A percentile compares a stretch with the other conserved stretches of the same genome.
Evolutionary conservation across 2,113 vertebrate species (phyloP).

Genomic region (Elephas maximus): DNA sequence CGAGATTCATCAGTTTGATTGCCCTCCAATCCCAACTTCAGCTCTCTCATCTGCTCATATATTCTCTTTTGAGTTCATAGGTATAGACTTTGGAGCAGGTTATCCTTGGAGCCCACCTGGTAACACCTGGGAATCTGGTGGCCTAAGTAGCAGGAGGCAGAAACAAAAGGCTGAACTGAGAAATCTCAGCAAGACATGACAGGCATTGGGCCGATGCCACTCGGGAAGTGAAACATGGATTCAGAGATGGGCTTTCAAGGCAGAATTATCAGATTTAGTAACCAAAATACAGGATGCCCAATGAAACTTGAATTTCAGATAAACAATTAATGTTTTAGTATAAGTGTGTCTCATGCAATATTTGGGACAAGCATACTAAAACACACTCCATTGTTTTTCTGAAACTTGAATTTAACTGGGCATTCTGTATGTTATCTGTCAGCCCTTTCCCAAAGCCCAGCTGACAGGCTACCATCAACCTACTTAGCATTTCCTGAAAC

Average conservation of each 20-base stretch:
- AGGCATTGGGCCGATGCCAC: neutral
- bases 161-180: neutral
- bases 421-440: neutral
- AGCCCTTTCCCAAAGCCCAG: neutral
- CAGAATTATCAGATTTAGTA: neutral
- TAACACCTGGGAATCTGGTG: neutral
- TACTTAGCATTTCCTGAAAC: neutral
- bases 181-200: conserved; percentile 8
- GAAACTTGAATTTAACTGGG: neutral
- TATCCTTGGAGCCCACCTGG: neutral
- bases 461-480: neutral
- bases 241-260: neutral
- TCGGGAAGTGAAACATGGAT: neutral
- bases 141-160: neutral
- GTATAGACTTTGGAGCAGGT: neutral
- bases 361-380: neutral
- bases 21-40: neutral
- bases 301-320: conserved; percentile 46
- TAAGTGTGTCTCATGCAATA: neutral
- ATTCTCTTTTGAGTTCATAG: neutral
- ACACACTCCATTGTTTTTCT: neutral
- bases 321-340: neutral
- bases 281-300: conserved; percentile 14
- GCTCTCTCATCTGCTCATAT: neutral
- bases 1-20: neutral